Base-by-base conservation (phyloP, 2,888 invertebrate species). In the Hololepta plana region DNA sequence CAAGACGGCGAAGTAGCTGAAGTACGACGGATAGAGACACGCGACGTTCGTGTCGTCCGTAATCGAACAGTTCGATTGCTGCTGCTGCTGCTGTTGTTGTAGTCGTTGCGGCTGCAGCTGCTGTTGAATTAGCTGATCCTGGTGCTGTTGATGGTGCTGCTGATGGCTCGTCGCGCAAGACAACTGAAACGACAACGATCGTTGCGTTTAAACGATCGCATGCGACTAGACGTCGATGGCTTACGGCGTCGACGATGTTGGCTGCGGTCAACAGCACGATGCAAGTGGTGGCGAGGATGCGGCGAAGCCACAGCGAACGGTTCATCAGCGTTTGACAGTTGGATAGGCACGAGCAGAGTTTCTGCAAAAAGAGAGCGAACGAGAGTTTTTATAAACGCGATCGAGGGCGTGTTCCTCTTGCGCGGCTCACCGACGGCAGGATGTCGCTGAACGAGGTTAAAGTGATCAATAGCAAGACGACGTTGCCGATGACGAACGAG, bases 1-100 rank as follows among this genome's bases (percentile, higher is more conserved):
- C 32, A 79, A 55, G 25, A 75, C 68, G 25, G 66, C 65, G 47
- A 72, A 72, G 48, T 72, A 69, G 36, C 72, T 68, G 49, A 76
- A 69, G 50, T 79, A 80, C 23, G 74, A 73, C 20, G 79, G 77
- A 48, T 72, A 72, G 17, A 67, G 57, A 42, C 72, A 73, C 14
- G 53, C 50, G 4, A 50, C 43, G 13, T 53, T 47, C 31, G 55
- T 52, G 24, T 49, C 51, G 14, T 44, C 45, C 12, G 39, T 29
- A 15, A 39, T 29, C 11, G 49, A 45, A 35, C 51, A 51, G 30
- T 52, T 53, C 26, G n/a, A n/a, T n/a, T n/a, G n/a, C n/a, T n/a
- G n/a, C n/a, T 42, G 40, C 25, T 41, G 36, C 4, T 36, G 22
- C 7, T 26, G 30, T 13, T 30, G 23, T 12, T n/a, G n/a, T n/a